Conservation (phyloP, 2,888 invertebrate genomes). For the Tachina fera region DNA sequence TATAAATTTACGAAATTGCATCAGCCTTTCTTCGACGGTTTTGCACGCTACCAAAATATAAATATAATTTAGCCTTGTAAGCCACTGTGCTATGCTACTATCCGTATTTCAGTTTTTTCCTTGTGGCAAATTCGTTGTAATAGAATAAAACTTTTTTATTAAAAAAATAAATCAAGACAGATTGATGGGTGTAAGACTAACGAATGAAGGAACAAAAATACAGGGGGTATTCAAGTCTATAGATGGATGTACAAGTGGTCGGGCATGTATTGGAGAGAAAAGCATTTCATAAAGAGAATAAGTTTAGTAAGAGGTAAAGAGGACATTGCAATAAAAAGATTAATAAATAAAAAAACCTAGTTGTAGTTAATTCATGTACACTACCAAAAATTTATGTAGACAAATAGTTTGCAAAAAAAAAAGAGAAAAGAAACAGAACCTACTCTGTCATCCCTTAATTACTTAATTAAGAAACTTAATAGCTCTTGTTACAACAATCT, state of each 20-base stretch:
- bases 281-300: background rate
- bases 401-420: too few species aligned
- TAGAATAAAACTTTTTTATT: constrained; percentile 68
- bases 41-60: too few species aligned
- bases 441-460: too few species aligned
- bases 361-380: too few species aligned
- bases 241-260: background rate
- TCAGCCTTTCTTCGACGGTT: too few species aligned
- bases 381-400: too few species aligned
- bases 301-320: background rate
- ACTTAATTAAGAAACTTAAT: too few species aligned
- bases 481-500: too few species aligned
- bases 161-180: constrained; percentile 60
- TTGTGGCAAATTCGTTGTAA: constrained; percentile 65
- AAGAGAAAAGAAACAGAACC: too few species aligned
- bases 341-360: too few species aligned
- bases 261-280: background rate
- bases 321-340: background rate
- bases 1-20: background rate
- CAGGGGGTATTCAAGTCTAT: constrained; percentile 25
- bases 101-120: constrained; percentile 36
- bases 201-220: background rate
- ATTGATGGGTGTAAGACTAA: constrained; percentile 51
- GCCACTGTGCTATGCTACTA: background rate
- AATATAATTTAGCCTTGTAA: too few species aligned